phyloP scores from a whole-genome alignment of 2,113 vertebrate genomes.

The Platanista minor region DNA sequence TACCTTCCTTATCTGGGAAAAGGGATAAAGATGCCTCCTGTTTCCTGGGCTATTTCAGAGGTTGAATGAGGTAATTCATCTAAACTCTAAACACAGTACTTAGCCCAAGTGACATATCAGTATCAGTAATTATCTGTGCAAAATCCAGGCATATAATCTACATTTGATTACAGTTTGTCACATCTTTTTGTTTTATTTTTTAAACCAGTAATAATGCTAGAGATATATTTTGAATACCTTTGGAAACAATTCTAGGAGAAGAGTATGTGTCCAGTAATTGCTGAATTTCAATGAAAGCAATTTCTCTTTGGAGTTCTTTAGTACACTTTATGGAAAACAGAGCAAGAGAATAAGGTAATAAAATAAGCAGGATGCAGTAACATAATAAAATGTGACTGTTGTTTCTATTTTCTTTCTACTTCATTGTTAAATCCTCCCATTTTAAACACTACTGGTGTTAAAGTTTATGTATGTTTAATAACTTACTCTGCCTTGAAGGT shows the following conservation, averaged over 20 bases:
- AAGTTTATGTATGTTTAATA: conserved; percentile 4
- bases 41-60: neutral
- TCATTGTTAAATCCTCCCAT: neutral
- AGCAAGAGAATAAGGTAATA: neutral
- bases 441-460: neutral
- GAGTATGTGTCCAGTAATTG: neutral
- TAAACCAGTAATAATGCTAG: neutral
- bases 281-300: neutral
- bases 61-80: neutral
- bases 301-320: conserved; percentile 24
- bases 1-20: neutral
- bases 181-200: neutral
- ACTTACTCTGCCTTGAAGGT: neutral
- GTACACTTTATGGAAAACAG: neutral
- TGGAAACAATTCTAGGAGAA: neutral
- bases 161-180: neutral
- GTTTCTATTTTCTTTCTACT: neutral
- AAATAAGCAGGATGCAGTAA: neutral
- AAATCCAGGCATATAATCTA: neutral
- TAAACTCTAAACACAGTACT: neutral
- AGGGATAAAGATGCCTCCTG: neutral
- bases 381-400: neutral
- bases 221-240: neutral
- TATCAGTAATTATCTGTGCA: neutral
- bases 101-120: neutral